Evolutionary conservation across 2,113 vertebrate genomes (phyloP).

Genomic region (Elanoides forficatus): DNA sequence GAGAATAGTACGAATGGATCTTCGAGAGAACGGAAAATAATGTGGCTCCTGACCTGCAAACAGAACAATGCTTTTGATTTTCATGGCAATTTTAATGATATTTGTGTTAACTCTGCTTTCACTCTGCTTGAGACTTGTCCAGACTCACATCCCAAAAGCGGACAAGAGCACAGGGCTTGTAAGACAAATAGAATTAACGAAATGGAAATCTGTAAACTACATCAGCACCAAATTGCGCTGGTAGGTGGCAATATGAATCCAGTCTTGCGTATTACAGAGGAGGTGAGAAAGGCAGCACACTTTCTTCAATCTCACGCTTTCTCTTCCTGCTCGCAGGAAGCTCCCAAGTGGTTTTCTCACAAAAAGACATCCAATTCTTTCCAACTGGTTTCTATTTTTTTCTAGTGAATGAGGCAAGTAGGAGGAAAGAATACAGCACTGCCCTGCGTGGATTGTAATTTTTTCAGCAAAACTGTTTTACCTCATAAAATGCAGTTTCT

Average conservation of each 20-base stretch:
- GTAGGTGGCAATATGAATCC: constrained; percentile 36
- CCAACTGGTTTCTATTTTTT: constrained; percentile 22
- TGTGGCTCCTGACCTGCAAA: neutral
- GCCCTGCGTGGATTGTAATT: neutral
- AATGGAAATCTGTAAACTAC: neutral
- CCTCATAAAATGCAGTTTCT: neutral
- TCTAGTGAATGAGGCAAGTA: neutral
- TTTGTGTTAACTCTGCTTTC: neutral
- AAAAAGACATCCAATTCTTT: neutral
- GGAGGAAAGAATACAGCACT: constrained; percentile 5
- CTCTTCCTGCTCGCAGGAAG: constrained; percentile 9
- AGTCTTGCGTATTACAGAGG: constrained; percentile 47
- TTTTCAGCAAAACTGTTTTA: neutral
- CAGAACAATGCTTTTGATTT: neutral
- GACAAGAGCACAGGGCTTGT: neutral
- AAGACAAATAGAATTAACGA: neutral
- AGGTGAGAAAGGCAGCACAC: constrained; percentile 29
- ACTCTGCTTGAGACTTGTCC: neutral
- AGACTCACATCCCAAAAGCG: neutral
- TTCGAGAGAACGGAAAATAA: neutral
- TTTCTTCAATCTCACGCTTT: constrained; percentile 1
- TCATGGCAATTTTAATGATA: neutral
- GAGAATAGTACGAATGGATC: neutral
- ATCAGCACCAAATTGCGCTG: neutral
- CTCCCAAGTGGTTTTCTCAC: constrained; percentile 8